phyloP scores from a whole-genome alignment of 2,888 invertebrate species.

The Adelphocoris suturalis region DNA sequence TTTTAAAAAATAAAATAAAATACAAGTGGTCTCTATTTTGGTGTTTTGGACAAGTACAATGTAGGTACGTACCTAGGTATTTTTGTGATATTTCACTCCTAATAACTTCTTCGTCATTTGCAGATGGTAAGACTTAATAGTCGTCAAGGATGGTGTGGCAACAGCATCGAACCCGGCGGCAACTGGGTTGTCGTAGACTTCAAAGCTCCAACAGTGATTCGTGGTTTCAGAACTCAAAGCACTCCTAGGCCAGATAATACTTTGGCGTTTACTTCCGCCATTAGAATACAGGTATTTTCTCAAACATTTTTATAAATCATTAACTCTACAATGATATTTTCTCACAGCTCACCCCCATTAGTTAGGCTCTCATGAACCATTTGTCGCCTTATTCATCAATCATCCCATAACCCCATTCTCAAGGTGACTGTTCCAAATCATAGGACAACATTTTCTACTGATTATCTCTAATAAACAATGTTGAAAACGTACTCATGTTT shows the following conservation, averaged over 20 bases:
- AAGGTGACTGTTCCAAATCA: too few species aligned
- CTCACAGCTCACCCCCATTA: background rate
- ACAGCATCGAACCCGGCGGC: conserved; percentile 89
- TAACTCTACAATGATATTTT: background rate
- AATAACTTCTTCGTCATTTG: conserved; percentile 68
- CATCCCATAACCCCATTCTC: too few species aligned
- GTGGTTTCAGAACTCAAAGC: conserved; percentile 94
- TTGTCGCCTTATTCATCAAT: too few species aligned
- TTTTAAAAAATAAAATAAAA: too few species aligned
- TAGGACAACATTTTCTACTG: too few species aligned
- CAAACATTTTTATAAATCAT: background rate
- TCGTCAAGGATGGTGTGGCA: conserved; percentile 94
- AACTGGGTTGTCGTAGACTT: conserved; percentile 94
- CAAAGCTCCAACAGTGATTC: conserved; percentile 91
- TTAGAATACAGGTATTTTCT: conserved; percentile 82
- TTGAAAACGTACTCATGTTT: conserved; percentile 74
- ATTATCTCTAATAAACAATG: background rate
- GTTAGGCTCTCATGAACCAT: too few species aligned
- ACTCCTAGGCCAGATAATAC: conserved; percentile 90
- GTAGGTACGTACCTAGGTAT: too few species aligned
- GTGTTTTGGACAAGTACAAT: too few species aligned
- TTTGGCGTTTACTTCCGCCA: conserved; percentile 93
- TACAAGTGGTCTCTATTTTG: too few species aligned
- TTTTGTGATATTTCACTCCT: too few species aligned
- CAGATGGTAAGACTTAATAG: conserved; percentile 91